Base-by-base conservation (phyloP, 2,113 vertebrate species). In the Thymallus thymallus region DNA sequence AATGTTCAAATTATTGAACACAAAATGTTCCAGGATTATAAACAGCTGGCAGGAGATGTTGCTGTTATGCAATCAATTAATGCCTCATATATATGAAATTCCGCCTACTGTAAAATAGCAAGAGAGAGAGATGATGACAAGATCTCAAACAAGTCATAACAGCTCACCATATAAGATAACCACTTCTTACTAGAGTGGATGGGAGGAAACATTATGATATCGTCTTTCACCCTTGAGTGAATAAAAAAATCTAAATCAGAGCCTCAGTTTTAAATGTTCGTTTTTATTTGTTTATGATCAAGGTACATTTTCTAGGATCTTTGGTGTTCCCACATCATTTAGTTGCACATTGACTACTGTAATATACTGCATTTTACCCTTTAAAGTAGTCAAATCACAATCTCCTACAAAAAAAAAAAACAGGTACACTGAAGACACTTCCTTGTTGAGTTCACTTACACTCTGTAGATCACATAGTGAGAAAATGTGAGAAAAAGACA, bases 1-100 rank as follows among this genome's bases (percentile, higher is more conserved):
- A 2, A 9, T 60, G n/a, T 60, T 60, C 56, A 60, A 60, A 60
- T 22, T 9, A 58, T 1, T 22, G n/a, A 58, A n/a, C 18, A 48
- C 46, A 48, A 9, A 60, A 22, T 60, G 18, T 22, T 7, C n/a
- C n/a, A 1, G 5, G 56, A 23, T 20, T n/a, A 22, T 10, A 60
- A 60, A 60, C 56, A 60, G 56, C n/a, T n/a, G n/a, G n/a, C 56
- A 60, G 56, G 56, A 60, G n/a, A 41, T 41, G 9, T n/a, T 60
- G n/a, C 6, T 5, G 56, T 60, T 23, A 1, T 60, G 18, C 6
- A 22, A 22, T 60, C 4, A 60, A 60, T 60, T 60, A 12, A 22
- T 60, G 56, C 56, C 22, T 60, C 10, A 23, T 22, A 10, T 10
- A 60, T 23, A 60, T 7, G 6, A 60, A 41, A n/a, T 22, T 60